Evolutionary conservation across 2,797 vertebrate genomes (phyloP), one percentile per base, ranked within the genome.

Genomic region (Diplodus sargus): DNA sequence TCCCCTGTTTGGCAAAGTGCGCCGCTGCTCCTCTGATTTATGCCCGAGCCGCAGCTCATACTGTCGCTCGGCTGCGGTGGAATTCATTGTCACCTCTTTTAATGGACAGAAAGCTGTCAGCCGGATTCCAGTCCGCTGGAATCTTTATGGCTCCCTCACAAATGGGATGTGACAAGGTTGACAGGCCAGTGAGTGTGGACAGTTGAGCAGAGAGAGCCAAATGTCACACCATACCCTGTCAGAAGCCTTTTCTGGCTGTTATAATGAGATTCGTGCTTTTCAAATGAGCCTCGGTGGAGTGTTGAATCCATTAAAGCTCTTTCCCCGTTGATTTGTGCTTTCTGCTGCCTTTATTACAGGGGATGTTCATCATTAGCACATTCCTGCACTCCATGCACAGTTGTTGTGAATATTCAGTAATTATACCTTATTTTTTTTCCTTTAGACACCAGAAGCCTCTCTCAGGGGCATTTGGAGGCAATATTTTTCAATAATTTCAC

Each of bases 131-230:
- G 23, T 90, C 87, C 81, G 82, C 82, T 69, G 70, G 87, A 86
- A 83, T 89, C 79, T 83, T 84, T 72, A 61, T 80, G 76, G 83
- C 78, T 91, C 85, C 82, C 79, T 88, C 77, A 84, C 90, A 93
- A 95, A 95, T 91, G 74, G 82, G 83, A 94, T 93, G 90, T 93
- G 95, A 95, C 94, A 94, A 75, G 86, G 64, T 64, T 94, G 94
- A 93, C 94, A 92, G 85, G 78, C 59, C 68, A 60, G 86, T 68
- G 89, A 90, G 86, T 82, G 89, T 88, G 92, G 88, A 90, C 83
- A 81, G 91, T 91, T 79, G 76, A 92, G 82, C 81, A 82, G 76
- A 79, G 76, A 79, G 81, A 92, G 87, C 76, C 91, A 91, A 92
- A 92, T 92, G 93, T 95, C 92, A 92, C 84, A 87, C 81, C 74